phyloP scores from a whole-genome alignment of 2,113 vertebrate species.

The Cardinalis cardinalis region DNA sequence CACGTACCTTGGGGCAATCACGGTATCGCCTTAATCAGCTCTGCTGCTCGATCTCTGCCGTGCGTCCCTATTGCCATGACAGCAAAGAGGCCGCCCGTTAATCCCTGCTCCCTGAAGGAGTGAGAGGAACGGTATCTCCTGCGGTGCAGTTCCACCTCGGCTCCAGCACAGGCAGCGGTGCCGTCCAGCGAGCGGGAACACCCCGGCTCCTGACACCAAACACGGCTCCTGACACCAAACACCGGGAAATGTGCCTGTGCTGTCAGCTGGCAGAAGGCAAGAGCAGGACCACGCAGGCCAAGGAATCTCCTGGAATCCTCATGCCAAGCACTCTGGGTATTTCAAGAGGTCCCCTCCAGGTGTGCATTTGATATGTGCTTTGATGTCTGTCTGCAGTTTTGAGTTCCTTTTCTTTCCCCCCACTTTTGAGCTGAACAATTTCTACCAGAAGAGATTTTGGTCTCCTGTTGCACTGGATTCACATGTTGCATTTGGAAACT shows the following conservation, averaged over 20 bases:
- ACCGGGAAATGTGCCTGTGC: not conserved
- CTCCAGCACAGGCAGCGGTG: not conserved
- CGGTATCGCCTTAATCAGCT: constrained; percentile 17
- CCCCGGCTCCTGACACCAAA: not conserved
- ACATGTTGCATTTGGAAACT: not conserved
- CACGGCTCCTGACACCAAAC: not conserved
- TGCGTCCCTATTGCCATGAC: not conserved
- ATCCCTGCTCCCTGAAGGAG: not conserved
- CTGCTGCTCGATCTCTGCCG: not conserved
- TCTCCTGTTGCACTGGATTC: not conserved
- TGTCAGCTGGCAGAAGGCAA: not conserved
- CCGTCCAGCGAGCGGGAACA: not conserved
- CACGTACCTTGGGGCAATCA: not conserved
- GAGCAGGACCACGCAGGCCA: not conserved
- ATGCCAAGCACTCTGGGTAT: not conserved
- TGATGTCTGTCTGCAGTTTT: not conserved
- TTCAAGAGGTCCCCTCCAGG: not conserved
- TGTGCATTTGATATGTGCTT: not conserved
- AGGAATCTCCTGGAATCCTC: not conserved
- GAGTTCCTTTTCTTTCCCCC: not conserved
- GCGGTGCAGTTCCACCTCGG: not conserved
- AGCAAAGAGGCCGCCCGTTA: constrained; percentile 24
- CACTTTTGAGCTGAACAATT: not conserved
- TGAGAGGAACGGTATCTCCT: not conserved
- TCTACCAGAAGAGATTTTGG: not conserved